These are phyloP conservation scores for Calidris pygmaea DNA, from an alignment of 2,113 vertebrate species.

Conservation along the genomic window DNA sequence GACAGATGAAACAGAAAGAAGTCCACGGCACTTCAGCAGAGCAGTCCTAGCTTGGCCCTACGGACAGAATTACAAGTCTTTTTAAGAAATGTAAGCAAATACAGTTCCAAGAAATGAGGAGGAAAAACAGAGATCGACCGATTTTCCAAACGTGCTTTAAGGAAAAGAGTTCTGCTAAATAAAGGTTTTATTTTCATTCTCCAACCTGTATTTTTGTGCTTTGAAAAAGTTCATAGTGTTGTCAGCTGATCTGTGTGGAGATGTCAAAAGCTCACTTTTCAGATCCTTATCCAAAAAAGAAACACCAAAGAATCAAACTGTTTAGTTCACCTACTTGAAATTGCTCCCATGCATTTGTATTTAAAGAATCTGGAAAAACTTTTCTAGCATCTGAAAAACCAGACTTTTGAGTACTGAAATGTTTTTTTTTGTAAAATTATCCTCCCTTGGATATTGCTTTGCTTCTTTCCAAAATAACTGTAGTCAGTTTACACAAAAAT, in stretches of 20 bases:
- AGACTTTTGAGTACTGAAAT: not conserved
- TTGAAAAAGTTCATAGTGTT: not conserved
- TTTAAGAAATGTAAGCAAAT: not conserved
- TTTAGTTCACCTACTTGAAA: not conserved
- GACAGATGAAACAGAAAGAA: not conserved
- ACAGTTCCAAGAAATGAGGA: not conserved
- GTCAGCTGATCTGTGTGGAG: not conserved
- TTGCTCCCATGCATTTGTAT: not conserved
- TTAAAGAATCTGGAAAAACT: not conserved
- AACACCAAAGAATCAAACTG: not conserved
- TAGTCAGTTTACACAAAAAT: not conserved
- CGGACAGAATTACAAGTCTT: not conserved
- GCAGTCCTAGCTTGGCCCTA: not conserved
- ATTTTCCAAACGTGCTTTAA: not conserved
- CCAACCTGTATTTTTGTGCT: not conserved
- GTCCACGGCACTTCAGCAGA: not conserved
- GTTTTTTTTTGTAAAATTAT: not conserved
- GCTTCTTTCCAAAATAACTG: not conserved
- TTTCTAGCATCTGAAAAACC: not conserved
- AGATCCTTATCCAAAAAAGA: not conserved
- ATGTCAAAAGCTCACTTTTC: not conserved
- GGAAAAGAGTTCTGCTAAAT: not conserved
- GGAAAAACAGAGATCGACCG: not conserved
- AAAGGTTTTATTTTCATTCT: not conserved
- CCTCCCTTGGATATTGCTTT: not conserved